These are phyloP conservation scores for Platalea minor DNA, from an alignment of 2,797 vertebrate genomes.

Conservation along the genomic window DNA sequence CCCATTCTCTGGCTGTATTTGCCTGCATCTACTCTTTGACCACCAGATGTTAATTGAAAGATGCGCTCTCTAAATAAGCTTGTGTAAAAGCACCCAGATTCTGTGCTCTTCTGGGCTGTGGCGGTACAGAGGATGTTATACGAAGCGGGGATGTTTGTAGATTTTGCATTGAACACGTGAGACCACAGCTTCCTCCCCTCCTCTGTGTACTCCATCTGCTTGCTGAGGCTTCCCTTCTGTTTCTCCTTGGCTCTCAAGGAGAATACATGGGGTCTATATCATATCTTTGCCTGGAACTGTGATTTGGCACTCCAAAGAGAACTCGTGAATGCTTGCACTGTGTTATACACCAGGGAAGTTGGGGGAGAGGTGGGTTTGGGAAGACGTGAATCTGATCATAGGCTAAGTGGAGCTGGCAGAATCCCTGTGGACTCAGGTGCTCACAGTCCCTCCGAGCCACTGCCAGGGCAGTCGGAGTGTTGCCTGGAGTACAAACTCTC, in stretches of 20 bases:
- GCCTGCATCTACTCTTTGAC: background rate
- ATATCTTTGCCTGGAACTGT: background rate
- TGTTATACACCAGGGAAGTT: background rate
- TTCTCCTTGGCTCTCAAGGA: background rate
- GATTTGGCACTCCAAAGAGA: background rate
- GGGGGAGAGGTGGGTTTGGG: background rate
- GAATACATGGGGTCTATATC: background rate
- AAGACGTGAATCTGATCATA: background rate
- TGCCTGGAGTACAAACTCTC: background rate
- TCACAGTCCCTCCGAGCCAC: background rate
- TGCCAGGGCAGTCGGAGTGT: accelerated
- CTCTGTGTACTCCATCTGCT: background rate
- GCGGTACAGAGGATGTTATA: background rate
- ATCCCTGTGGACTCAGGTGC: background rate
- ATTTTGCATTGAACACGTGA: background rate
- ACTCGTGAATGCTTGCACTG: background rate
- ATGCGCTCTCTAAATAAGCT: background rate
- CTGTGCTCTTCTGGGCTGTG: background rate
- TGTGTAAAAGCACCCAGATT: background rate
- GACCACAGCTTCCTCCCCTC: background rate
- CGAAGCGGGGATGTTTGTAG: background rate
- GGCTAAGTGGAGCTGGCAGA: background rate
- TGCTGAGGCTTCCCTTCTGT: background rate
- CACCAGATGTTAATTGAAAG: background rate
- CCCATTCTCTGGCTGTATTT: background rate